Conservation (phyloP, 35 echinoderm and acorn worm genomes). For the Anneissia japonica region DNA sequence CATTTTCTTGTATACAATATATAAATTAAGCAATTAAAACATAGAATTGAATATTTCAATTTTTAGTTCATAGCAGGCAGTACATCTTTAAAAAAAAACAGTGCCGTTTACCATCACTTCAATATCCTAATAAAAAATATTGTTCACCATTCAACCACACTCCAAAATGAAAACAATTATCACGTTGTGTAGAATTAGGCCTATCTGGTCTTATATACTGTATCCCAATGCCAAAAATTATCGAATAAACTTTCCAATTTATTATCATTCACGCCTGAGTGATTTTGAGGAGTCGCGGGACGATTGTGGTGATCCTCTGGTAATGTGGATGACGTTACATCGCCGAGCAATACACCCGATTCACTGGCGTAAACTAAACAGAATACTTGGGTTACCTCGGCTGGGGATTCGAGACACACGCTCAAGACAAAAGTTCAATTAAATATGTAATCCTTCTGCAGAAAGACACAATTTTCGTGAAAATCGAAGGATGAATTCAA, state of each 20-base stretch:
- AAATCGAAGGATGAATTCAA: background rate
- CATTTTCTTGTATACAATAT: too few relatives aligned
- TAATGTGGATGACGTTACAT: background rate
- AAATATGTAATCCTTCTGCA: background rate
- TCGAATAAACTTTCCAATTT: background rate
- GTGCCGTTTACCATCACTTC: background rate
- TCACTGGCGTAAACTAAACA: background rate
- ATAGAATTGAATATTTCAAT: too few relatives aligned
- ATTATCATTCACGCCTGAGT: background rate
- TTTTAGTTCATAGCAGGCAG: too few relatives aligned
- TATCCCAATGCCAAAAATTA: too few relatives aligned
- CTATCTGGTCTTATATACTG: too few relatives aligned
- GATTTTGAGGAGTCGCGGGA: background rate
- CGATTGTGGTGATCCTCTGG: background rate
- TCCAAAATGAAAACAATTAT: too few relatives aligned
- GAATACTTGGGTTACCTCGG: background rate
- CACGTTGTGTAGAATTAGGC: too few relatives aligned
- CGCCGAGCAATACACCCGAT: background rate
- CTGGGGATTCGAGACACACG: background rate
- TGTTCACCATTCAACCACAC: background rate
- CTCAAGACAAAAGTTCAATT: slow-evolving; percentile 2
- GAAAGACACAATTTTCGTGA: background rate
- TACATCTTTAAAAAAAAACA: too few relatives aligned
- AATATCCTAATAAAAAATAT: background rate
- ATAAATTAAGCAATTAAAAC: too few relatives aligned